Conservation (phyloP, 2,113 vertebrate genomes). For the Callorhinus ursinus region DNA sequence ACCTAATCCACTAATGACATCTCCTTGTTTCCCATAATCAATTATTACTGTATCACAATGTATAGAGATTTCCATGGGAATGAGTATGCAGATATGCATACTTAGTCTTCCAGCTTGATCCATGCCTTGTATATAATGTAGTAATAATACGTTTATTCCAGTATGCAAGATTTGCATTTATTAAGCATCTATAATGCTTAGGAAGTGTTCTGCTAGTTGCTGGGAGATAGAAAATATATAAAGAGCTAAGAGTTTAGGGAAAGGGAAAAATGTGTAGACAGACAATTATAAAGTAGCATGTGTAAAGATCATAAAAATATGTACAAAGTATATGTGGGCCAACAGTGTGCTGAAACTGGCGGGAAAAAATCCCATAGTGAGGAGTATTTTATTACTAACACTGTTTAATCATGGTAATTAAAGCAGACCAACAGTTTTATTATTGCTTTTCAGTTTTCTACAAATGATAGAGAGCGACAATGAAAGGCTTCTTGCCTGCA, state of each 20-base stretch:
- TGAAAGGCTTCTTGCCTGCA: neutral
- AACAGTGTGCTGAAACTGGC: neutral
- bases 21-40: neutral
- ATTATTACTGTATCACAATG: neutral
- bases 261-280: neutral
- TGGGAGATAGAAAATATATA: neutral
- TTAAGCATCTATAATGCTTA: neutral
- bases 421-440: neutral
- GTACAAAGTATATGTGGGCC: neutral
- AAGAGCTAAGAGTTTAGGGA: neutral
- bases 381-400: neutral
- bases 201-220: neutral
- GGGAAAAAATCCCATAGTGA: neutral
- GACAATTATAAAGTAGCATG: neutral
- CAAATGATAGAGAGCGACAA: neutral
- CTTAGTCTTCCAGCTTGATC: neutral
- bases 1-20: neutral
- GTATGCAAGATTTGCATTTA: neutral
- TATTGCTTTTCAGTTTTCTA: neutral
- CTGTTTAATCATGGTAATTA: neutral
- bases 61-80: neutral
- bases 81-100: neutral
- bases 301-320: neutral
- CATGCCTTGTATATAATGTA: neutral
- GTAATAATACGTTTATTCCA: conserved; percentile 14